Conservation (phyloP, 2,113 vertebrate species). For the Sminthopsis crassicaudata region DNA sequence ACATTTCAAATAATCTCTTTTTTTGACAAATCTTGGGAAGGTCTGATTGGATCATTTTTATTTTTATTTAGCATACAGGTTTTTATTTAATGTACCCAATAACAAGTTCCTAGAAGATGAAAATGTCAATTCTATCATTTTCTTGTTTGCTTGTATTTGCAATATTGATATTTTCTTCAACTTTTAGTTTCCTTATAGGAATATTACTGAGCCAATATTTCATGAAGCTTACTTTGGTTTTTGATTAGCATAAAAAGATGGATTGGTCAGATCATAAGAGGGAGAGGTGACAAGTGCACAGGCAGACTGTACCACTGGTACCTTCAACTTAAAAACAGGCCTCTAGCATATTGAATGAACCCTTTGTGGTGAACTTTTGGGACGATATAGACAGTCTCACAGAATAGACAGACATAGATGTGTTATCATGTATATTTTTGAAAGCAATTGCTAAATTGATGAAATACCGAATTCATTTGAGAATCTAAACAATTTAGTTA, state of each 20-base stretch:
- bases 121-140: not conserved
- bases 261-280: not conserved
- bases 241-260: not conserved
- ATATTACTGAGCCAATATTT: not conserved
- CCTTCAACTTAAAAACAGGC: not conserved
- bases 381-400: not conserved
- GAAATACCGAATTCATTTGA: not conserved
- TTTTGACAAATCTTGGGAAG: not conserved
- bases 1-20: not conserved
- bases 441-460: not conserved
- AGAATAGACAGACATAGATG: not conserved
- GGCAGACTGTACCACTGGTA: not conserved
- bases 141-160: not conserved
- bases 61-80: not conserved
- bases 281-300: not conserved
- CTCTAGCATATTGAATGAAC: not conserved
- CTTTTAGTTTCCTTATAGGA: not conserved
- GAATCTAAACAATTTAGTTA: not conserved
- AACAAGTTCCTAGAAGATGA: not conserved
- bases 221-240: not conserved
- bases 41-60: not conserved
- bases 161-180: not conserved
- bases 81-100: not conserved
- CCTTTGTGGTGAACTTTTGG: not conserved
- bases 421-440: not conserved